Percentiles rank a stretch among this genome's conserved stretches.
Conservation (phyloP, 2,888 invertebrate genomes). For the Agrenia bidenticulata region DNA sequence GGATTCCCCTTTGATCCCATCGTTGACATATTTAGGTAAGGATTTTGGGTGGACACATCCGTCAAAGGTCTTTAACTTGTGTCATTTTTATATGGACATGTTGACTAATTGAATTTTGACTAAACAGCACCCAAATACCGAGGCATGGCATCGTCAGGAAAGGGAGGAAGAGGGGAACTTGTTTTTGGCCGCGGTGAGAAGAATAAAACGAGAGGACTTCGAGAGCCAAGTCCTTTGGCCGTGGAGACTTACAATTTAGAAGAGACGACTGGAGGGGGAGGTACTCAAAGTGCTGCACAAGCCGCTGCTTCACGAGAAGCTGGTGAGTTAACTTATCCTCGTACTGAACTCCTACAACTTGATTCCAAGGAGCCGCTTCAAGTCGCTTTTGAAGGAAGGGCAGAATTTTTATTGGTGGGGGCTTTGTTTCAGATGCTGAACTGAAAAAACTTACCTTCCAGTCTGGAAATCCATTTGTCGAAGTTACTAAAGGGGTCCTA, state of each 20-base stretch:
- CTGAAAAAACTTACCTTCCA: constrained; percentile 64
- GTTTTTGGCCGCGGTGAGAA: constrained; percentile 44
- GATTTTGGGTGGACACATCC: not conserved
- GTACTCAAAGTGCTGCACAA: too few species aligned
- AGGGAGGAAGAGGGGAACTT: constrained; percentile 26
- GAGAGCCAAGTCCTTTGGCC: constrained; percentile 28
- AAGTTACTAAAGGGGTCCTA: constrained; percentile 92
- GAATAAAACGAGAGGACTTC: constrained; percentile 38
- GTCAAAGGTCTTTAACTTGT: not conserved
- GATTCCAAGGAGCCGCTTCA: too few species aligned
- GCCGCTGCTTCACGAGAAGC: too few species aligned
- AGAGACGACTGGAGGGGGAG: not conserved
- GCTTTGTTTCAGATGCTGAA: constrained; percentile 15
- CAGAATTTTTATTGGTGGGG: too few species aligned
- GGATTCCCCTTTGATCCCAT: constrained; percentile 32
- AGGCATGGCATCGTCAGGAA: constrained; percentile 20
- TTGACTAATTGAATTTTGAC: not conserved
- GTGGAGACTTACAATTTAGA: constrained; percentile 39
- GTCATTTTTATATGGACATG: not conserved
- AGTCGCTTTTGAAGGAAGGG: too few species aligned
- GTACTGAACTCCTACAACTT: too few species aligned
- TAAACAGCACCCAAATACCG: constrained; percentile 24
- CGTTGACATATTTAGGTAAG: constrained; percentile 40
- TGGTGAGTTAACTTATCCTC: too few species aligned
- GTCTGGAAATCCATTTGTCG: constrained; percentile 95